A percentile compares a stretch with the other conserved stretches of the same genome.
phyloP scores from a whole-genome alignment of 2,888 invertebrate genomes.

The Rhogogaster chlorosoma region DNA sequence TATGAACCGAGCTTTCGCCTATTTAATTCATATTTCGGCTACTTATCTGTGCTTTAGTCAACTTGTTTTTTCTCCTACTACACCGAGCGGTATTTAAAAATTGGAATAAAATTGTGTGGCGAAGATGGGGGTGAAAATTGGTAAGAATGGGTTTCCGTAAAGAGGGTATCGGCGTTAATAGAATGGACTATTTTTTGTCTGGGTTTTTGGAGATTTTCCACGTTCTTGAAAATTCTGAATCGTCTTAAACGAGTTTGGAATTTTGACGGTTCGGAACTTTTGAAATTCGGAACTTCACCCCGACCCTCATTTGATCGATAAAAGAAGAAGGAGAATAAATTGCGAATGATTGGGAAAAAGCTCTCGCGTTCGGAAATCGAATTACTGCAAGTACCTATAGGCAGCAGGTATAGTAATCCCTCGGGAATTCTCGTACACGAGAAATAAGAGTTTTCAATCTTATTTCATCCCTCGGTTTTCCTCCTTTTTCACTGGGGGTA shows the following conservation, averaged over 20 bases:
- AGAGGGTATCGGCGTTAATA: too few relatives aligned
- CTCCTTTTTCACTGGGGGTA: background rate
- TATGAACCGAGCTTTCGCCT: too few relatives aligned
- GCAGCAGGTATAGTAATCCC: background rate
- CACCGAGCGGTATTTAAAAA: too few relatives aligned
- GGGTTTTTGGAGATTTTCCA: background rate
- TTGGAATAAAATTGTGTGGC: too few relatives aligned
- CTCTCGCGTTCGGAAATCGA: background rate
- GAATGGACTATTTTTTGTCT: background rate
- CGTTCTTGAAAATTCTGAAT: background rate
- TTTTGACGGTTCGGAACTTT: background rate
- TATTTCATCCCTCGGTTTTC: background rate
- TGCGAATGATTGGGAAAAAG: background rate
- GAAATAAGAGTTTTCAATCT: slow-evolving; percentile 18
- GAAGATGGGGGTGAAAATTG: too few relatives aligned
- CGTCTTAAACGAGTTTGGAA: background rate
- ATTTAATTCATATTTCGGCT: too few relatives aligned
- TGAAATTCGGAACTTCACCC: background rate
- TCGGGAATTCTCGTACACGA: background rate
- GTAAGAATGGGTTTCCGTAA: too few relatives aligned
- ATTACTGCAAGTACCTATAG: background rate
- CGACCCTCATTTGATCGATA: background rate
- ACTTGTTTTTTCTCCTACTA: too few relatives aligned
- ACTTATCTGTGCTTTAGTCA: too few relatives aligned
- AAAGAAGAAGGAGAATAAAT: background rate